Percentiles rank a stretch among this genome's conserved stretches.
phyloP scores from a whole-genome alignment of 2,888 invertebrate genomes.

The Microctonus brassicae region DNA sequence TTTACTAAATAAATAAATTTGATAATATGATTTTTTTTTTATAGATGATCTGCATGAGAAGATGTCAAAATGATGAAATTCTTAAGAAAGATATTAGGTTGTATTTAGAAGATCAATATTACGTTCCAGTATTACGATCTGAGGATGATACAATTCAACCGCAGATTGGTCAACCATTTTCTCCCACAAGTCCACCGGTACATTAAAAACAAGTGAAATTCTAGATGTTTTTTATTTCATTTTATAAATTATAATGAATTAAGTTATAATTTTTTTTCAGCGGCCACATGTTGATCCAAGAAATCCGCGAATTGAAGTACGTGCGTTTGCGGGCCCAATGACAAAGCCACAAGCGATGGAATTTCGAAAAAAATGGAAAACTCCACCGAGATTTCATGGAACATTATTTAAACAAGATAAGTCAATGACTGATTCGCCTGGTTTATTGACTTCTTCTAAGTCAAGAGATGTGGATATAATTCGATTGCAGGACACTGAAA shows the following conservation, averaged over 20 bases:
- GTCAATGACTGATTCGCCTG: conserved; percentile 45
- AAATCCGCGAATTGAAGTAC: conserved; percentile 81
- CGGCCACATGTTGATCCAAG: conserved; percentile 77
- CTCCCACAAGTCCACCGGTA: conserved; percentile 79
- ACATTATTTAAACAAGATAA: conserved; percentile 36
- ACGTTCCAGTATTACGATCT: conserved; percentile 88
- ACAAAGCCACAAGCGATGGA: conserved; percentile 77
- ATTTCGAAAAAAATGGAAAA: conserved; percentile 87
- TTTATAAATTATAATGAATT: conserved; percentile 11
- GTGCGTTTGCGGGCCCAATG: conserved; percentile 95
- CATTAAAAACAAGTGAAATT: conserved; percentile 53
- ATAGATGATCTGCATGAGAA: conserved; percentile 83
- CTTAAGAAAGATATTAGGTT: conserved; percentile 72
- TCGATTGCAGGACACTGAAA: conserved; percentile 80
- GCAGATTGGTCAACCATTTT: conserved; percentile 84
- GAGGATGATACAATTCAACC: conserved; percentile 83
- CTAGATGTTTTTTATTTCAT: conserved; percentile 15
- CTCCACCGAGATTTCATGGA: conserved; percentile 76
- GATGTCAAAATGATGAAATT: conserved; percentile 68
- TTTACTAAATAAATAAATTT: background rate
- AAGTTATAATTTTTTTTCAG: conserved; percentile 66
- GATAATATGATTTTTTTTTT: conserved; percentile 14
- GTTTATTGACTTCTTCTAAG: conserved; percentile 28
- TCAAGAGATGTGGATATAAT: conserved; percentile 54
- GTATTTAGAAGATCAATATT: conserved; percentile 82